Evolutionary conservation across 2,113 vertebrate genomes (phyloP).

Genomic region (Tichodroma muraria): DNA sequence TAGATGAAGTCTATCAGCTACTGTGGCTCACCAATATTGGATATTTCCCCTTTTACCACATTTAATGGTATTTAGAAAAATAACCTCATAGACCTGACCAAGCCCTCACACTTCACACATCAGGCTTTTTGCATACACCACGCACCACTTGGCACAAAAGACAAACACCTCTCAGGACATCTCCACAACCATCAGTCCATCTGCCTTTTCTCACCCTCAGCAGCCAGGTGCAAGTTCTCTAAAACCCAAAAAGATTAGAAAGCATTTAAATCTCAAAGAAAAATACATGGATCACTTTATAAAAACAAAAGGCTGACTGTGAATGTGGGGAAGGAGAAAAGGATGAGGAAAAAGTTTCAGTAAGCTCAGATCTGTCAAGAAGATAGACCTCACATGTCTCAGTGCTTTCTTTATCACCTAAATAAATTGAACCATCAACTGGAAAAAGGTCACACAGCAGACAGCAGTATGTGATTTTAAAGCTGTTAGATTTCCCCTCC

Average conservation of each 20-base stretch:
- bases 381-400: conserved; percentile 46
- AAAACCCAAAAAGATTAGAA: conserved; percentile 7
- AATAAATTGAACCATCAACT: conserved; percentile 63
- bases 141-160: background rate
- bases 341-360: conserved; percentile 24
- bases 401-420: conserved; percentile 61
- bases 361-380: conserved; percentile 42
- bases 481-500: conserved; percentile 59
- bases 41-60: background rate
- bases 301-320: conserved; percentile 21
- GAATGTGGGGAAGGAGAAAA: background rate
- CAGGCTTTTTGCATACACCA: background rate
- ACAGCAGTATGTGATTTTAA: conserved; percentile 46
- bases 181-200: background rate
- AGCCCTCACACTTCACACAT: background rate
- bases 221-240: background rate
- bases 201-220: background rate
- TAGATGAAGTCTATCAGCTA: background rate
- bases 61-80: background rate
- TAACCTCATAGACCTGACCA: background rate
- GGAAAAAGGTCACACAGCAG: conserved; percentile 56
- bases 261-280: conserved; percentile 9
- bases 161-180: background rate
- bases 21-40: background rate
- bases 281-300: conserved; percentile 15